Evolutionary conservation across 2,888 invertebrate species (phyloP), one percentile per base, ranked within the genome.

Genomic region (Pandemis corylana): DNA sequence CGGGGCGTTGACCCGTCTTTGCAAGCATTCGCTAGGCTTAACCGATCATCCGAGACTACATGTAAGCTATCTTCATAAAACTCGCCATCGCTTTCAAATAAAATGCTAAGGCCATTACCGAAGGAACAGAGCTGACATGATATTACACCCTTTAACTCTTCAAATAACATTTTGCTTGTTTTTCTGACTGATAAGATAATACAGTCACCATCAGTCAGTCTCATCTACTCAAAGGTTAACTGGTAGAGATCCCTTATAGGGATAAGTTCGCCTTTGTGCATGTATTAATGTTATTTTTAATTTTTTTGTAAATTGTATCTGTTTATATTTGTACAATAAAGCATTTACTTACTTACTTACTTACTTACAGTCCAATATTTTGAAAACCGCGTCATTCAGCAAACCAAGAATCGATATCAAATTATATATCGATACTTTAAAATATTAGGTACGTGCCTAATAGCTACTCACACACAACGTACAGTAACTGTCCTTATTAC

Each of bases 1-100:
- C 77, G 61, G 77, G 76, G 56, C 79, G 65, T 51, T 63, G 71
- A 72, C 74, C 74, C 46, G 53, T 42, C 64, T 42, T 13, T 28
- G 51, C 51, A 53, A 56, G 62, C 59, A 20, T 65, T 61, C 36
- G 20, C 44, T 59, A 28, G 36, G 68, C 76, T 76, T 68, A 76
- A 61, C 68, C 65, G 59, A 71, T 64, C 71, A 68, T 68, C 71
- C 53, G 42, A 63, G 42, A 61, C 49, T 13, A 28, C 46, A 69
- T 73, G 42, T 68, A 73, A 72, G 66, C 28, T 71, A 62, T 49
- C 51, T 66, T 66, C 20, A 20, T 46, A 65, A 65, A 65, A 46
- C 44, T 20, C 44, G 10, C 2, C 3, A 46, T 12, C 64, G 44
- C 10, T 65, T 41, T 46, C 46, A 46, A n/a, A 46, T 41, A 65